Evolutionary conservation across 2,888 invertebrate genomes (phyloP), one percentile per base, ranked within the genome.

Genomic region (Aethes cnicana): DNA sequence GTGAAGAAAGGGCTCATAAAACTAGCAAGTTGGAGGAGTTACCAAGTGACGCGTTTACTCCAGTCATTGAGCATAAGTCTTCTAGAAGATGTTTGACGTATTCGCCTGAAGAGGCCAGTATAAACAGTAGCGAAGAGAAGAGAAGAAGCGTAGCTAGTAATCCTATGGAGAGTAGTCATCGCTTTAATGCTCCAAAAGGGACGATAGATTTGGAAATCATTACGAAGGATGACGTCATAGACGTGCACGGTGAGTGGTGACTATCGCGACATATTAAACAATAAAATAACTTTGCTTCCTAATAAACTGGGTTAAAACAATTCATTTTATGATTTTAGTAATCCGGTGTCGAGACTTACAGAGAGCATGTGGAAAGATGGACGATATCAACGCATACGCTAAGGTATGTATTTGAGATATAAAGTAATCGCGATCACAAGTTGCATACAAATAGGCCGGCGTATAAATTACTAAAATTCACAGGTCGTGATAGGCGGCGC

Each of bases 371-470:
- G 94, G 93, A 41, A 93, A 92, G 64, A 90, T 91, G 36, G 87
- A 88, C 62, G 86, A 90, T 39, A 92, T 95, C 58, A 95, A 95
- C 78, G 95, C 96, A 55, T 96, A 96, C 78, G 95, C 95, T 16
- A 96, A 95, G 91, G 95, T 94, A 68, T 84, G 9, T 1, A 20
- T 42, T 20, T 8, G 2, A 33, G 1, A 8, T 2, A 17, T 16
- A 17, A 4, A 2, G 4, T 5, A 5, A 9, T 8, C 8, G n/a
- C 23, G 8, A 23, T 23, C 23, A 8, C 11, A 28, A n/a, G n/a
- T n/a, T n/a, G n/a, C n/a, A n/a, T n/a, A n/a, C n/a, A n/a, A n/a
- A n/a, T n/a, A n/a, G n/a, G n/a, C n/a, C n/a, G n/a, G n/a, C n/a
- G n/a, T n/a, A n/a, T n/a, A n/a, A 17, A 11, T 21, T 26, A 42